Conservation (phyloP, 2,113 vertebrate species). For the Cottus gobio region DNA sequence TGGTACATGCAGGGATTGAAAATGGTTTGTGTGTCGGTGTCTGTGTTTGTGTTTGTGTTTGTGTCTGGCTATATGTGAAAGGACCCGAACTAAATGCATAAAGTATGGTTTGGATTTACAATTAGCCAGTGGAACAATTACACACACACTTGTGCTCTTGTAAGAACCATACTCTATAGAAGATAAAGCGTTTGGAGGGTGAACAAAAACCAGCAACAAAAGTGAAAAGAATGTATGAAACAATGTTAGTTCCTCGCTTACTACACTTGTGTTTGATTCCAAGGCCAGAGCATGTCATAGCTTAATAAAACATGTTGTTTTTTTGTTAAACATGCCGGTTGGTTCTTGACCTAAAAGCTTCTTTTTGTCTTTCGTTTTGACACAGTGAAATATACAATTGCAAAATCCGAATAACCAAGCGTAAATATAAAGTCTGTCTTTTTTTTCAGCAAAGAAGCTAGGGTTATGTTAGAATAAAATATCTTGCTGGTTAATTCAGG, state of each 20-base stretch:
- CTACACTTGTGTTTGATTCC: no score
- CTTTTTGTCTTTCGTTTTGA: neutral
- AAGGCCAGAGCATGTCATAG: no score
- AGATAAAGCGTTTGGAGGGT: no score
- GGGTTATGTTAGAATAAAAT: neutral
- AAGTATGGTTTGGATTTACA: conserved; percentile 43
- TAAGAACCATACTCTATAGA: no score
- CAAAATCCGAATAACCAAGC: neutral
- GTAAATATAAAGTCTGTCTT: neutral
- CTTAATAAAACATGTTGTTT: no score
- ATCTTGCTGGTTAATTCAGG: neutral
- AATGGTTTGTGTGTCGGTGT: conserved; percentile 8
- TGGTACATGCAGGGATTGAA: conserved; percentile 9
- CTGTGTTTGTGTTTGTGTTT: conserved; percentile 12
- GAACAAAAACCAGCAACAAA: neutral
- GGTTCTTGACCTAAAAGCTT: neutral
- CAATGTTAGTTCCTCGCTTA: neutral
- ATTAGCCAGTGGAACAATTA: conserved; percentile 37
- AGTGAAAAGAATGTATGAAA: neutral
- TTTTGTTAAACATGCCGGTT: no score
- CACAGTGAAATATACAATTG: neutral
- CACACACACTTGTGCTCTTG: conserved; percentile 1
- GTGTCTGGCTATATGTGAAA: conserved; percentile 22
- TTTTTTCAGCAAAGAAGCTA: neutral
- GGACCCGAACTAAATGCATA: conserved; percentile 18